Percentiles rank a stretch among this genome's conserved stretches.
phyloP scores from a whole-genome alignment of 2,113 vertebrate species.

The Tupaia tana region DNA sequence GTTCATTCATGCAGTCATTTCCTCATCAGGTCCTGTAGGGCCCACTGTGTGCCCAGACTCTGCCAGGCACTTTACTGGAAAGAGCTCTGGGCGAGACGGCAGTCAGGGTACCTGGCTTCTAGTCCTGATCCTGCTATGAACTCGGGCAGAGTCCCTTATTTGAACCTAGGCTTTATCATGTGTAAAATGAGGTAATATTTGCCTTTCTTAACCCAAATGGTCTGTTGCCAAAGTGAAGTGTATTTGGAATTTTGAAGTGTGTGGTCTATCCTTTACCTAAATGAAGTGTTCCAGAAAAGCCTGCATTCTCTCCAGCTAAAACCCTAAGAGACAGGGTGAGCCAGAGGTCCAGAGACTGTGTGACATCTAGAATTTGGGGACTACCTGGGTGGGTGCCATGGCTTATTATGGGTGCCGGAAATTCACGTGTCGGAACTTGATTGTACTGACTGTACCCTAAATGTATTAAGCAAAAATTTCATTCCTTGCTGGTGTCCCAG shows the following conservation, averaged over 20 bases:
- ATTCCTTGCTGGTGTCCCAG: too few species aligned
- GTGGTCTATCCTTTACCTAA: not conserved
- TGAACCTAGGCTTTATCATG: not conserved
- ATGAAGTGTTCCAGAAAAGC: not conserved
- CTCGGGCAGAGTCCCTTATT: not conserved
- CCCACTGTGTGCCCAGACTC: not conserved
- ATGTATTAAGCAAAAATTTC: too few species aligned
- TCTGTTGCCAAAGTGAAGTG: not conserved
- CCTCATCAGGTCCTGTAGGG: not conserved
- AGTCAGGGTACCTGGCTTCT: not conserved
- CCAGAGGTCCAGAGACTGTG: not conserved
- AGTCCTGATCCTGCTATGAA: not conserved
- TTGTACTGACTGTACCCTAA: too few species aligned
- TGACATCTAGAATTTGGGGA: not conserved
- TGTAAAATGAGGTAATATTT: not conserved
- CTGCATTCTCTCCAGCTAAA: not conserved
- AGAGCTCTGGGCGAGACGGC: not conserved
- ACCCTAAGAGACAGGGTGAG: not conserved
- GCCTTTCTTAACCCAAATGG: not conserved
- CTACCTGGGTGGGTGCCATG: not conserved
- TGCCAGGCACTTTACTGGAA: not conserved
- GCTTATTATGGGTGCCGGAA: too few species aligned
- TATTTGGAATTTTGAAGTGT: not conserved
- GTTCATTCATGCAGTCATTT: not conserved
- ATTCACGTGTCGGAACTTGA: too few species aligned